Conservation (phyloP, 2,888 invertebrate genomes). For the Muschampia plurimacula region DNA sequence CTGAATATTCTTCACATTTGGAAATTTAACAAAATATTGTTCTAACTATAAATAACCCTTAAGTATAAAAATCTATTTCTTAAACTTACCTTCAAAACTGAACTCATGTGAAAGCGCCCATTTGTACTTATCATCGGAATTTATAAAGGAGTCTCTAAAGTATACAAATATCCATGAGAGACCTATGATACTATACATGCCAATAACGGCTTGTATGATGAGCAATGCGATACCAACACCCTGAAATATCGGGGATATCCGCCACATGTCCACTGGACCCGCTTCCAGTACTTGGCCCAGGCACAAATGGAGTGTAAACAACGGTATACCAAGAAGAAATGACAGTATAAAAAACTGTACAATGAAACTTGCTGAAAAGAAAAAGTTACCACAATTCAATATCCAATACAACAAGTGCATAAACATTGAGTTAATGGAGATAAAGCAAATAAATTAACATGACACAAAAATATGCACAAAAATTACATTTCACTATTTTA, state of each 20-base stretch:
- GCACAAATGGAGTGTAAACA: constrained; percentile 93
- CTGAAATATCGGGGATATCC: constrained; percentile 95
- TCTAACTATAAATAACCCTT: too few relatives aligned
- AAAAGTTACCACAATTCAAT: constrained; percentile 28
- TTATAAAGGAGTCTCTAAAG: constrained; percentile 94
- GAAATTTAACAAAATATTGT: too few relatives aligned
- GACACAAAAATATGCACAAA: neutral
- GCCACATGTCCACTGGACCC: constrained; percentile 97
- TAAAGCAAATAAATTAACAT: neutral
- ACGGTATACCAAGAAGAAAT: constrained; percentile 92
- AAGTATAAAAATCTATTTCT: neutral
- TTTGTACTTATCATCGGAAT: constrained; percentile 90
- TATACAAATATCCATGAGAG: constrained; percentile 97
- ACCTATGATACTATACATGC: constrained; percentile 94
- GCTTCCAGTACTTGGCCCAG: constrained; percentile 94
- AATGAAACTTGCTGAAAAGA: constrained; percentile 91
- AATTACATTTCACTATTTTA: too few relatives aligned
- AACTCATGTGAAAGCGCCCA: constrained; percentile 92
- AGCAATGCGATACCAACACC: constrained; percentile 95
- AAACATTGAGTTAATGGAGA: too few relatives aligned
- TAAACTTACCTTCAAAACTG: constrained; percentile 87
- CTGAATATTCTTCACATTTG: too few relatives aligned
- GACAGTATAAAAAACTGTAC: constrained; percentile 95
- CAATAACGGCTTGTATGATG: constrained; percentile 91
- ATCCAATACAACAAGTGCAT: neutral